Evolutionary conservation across 2,888 invertebrate genomes (phyloP), one percentile per base, ranked within the genome.

Genomic region (Pseudococcus longispinus): DNA sequence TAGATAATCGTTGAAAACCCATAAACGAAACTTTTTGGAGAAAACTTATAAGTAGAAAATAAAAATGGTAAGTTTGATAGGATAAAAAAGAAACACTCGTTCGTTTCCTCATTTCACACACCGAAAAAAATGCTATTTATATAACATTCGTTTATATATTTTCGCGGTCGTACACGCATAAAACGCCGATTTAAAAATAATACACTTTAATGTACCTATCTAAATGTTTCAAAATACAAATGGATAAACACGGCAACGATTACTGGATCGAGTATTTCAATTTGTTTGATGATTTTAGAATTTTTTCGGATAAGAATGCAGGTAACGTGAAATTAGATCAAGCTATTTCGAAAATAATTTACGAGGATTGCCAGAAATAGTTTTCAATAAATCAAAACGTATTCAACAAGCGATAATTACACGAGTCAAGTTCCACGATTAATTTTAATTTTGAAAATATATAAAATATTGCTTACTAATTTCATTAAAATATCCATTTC

Each of bases 141-240:
- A 60, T 23, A 60, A 60, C 60, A 60, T 60, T 60, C 60, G 20
- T 60, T 60, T 60, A 60, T 60, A 60, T 60, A 23, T 60, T 60
- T 60, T 60, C 23, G 60, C 60, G 60, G 60, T 60, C 60, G 60
- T 20, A 13, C 23, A 13, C 23, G 8, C 60, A 23, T 60, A 60
- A 60, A 60, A 60, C 60, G 20, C 60, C 60, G 60, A 60, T 23
- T 23, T 60, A 60, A 60, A 60, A 60, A 60, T 60, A 60, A 60
- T 60, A 60, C 60, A 60, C 60, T 60, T 60, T 23, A 60, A 60
- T 60, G 60, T 60, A 37, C 37, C 37, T 37, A 37, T 37, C 37
- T 37, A 60, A 60, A 60, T 60, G 60, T 60, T 60, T 60, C 60
- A 60, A 60, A 60, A 60, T 60, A 60, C 9, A 23, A 9, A 60